Base-by-base conservation (phyloP, 2,888 invertebrate genomes). In the Orchesellides sinensis region DNA sequence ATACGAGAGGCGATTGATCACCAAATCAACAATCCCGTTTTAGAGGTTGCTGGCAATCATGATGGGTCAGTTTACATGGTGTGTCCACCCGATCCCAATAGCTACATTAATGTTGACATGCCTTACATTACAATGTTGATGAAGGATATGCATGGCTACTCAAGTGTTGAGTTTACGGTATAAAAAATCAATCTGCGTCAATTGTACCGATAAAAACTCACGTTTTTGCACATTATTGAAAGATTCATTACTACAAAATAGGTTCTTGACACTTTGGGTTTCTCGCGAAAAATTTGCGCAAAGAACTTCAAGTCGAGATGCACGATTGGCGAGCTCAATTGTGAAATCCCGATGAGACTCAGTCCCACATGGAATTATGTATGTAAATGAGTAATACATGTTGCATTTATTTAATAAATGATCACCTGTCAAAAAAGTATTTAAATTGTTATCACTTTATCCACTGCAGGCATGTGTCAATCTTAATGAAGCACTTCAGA, bases 281-380 rank as follows among this genome's bases (percentile, higher is more conserved):
- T 49, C 52, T 69, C 69, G 0, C 12, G 78, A 14, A 69, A 69
- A 61, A 73, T 73, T 52, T 47, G 52, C 14, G 82, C 82, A 21
- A 82, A 75, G 45, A 82, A 82, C 45, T 82, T 75, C 40, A 75
- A 32, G 14, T 69, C 82, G 12, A 47, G 49, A 32, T 70, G 70
- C n/a, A 40, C 45, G 5, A 77, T 83, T 65, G 59, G 69, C n/a
- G 63, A 83, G 45, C 40, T 69, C 23, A 65, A 63, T 17, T 63
- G 75, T 40, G 82, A 77, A 63, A 77, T 83, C 17, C 82, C 82
- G 3, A 75, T 83, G 82, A 61, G 82, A 25, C 45, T 83, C 0
- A 75, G 56, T 35, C 82, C 82, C n/a, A 70, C 82, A 3, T 83
- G 82, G 82, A 83, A 83, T 45, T 83, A 83, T 23, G 82, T 77